Conservation (phyloP, 2,113 vertebrate genomes). For the Philantomba maxwellii region DNA sequence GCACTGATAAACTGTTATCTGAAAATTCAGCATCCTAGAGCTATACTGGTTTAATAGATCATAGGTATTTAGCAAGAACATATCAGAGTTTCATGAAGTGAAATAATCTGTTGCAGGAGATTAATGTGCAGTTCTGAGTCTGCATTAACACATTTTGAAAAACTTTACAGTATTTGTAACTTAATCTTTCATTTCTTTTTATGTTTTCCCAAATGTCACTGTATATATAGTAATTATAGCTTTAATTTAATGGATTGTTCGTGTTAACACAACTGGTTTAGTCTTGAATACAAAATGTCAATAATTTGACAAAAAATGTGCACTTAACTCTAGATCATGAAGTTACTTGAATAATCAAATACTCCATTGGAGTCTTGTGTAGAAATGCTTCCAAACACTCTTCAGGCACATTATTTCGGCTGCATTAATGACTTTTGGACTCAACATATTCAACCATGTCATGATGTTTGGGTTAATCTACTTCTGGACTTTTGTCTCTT, state of each 20-base stretch:
- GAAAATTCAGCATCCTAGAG: not conserved
- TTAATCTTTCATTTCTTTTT: constrained; percentile 17
- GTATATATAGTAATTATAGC: not conserved
- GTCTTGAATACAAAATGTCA: constrained; percentile 8
- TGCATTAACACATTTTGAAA: not conserved
- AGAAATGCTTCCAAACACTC: constrained; percentile 6
- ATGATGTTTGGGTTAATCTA: not conserved
- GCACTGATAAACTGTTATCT: not conserved
- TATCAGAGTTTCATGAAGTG: not conserved
- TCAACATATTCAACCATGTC: not conserved
- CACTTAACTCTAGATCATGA: not conserved
- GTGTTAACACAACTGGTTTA: not conserved
- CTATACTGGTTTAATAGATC: not conserved
- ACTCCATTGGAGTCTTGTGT: not conserved
- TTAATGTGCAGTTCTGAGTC: not conserved
- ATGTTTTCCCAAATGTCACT: constrained; percentile 1
- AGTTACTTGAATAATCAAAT: constrained; percentile 9
- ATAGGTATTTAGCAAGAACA: not conserved
- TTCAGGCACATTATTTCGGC: not conserved
- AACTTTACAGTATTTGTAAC: constrained; percentile 26
- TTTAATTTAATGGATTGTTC: constrained; percentile 11
- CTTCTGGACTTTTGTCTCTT: not conserved
- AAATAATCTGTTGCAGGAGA: constrained; percentile 30
- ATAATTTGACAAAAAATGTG: constrained; percentile 22
- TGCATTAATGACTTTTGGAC: not conserved